Evolutionary conservation across 2,888 invertebrate species (phyloP), one percentile per base, ranked within the genome.

Genomic region (Blera fallax): DNA sequence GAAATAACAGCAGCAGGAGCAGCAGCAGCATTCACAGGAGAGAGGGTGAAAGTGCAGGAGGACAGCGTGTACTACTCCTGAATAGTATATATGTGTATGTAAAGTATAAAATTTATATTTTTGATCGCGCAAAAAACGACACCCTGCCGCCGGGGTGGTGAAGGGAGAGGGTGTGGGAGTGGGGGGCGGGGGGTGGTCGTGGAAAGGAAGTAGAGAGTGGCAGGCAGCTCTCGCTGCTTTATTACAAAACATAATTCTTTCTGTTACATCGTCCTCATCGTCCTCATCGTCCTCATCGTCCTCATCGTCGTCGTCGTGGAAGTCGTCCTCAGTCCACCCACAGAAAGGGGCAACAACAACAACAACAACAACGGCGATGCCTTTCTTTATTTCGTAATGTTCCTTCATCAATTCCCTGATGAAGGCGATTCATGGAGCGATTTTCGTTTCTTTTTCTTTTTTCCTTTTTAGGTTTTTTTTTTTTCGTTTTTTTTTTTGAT

Each of bases 221-320:
- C 5, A 58, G n/a, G 6, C 8, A 16, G 21, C 60, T 32, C 34
- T 34, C 32, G 83, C 52, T 78, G 83, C 73, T 73, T 83, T 79
- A 83, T 83, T 73, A 62, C 78, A 79, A 79, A 73, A 72, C 79
- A 83, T 83, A 73, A 83, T 83, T 83, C 79, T 83, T 83, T 70
- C 77, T 65, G 60, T 77, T 77, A 77, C 77, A 82, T 52, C 78
- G n/a, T n/a, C n/a, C n/a, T n/a, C n/a, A n/a, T n/a, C n/a, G n/a
- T n/a, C n/a, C n/a, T n/a, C n/a, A n/a, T n/a, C n/a, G n/a, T n/a
- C n/a, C n/a, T n/a, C n/a, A n/a, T n/a, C n/a, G n/a, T n/a, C n/a
- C n/a, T n/a, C n/a, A n/a, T n/a, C n/a, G n/a, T n/a, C n/a, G 73
- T 48, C 67, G 14, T 76, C 48, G 50, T 50, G 10, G 48, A 50